Percentiles rank a stretch among this genome's conserved stretches.
Evolutionary conservation across 2,888 invertebrate genomes (phyloP).

Genomic region (Drosophila bunnanda): DNA sequence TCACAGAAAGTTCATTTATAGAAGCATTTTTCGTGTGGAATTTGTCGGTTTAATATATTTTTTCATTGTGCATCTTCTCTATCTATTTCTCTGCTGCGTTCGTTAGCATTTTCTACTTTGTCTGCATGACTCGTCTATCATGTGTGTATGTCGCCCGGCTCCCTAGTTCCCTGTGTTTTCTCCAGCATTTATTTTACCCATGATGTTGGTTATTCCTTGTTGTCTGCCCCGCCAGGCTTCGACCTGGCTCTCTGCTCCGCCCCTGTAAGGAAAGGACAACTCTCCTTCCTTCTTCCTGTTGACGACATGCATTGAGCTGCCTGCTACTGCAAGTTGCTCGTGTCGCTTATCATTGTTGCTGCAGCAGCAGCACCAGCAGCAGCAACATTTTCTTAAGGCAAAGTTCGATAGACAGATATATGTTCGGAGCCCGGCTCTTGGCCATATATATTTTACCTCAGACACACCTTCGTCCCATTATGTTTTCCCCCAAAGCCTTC

Average conservation of each 20-base stretch:
- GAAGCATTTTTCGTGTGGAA: background rate
- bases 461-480: constrained; percentile 5
- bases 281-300: constrained; percentile 38
- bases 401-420: constrained; percentile 49
- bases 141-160: constrained; percentile 2
- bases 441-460: constrained; percentile 47
- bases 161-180: constrained; percentile 31
- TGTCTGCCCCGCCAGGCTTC: constrained; percentile 16
- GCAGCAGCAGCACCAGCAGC: constrained; percentile 63
- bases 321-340: constrained; percentile 46
- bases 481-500: background rate
- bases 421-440: constrained; percentile 57
- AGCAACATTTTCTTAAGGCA: constrained; percentile 59
- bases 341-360: constrained; percentile 73
- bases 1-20: background rate
- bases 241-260: constrained; percentile 1
- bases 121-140: constrained; percentile 46
- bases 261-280: constrained; percentile 4
- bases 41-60: background rate
- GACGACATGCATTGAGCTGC: constrained; percentile 53
- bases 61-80: background rate
- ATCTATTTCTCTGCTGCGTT: constrained; percentile 24
- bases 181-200: constrained; percentile 49
- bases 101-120: constrained; percentile 60
- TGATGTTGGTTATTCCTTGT: constrained; percentile 38